Conservation (phyloP, 2,797 vertebrate genomes). For the Semaprochilodus insignis region DNA sequence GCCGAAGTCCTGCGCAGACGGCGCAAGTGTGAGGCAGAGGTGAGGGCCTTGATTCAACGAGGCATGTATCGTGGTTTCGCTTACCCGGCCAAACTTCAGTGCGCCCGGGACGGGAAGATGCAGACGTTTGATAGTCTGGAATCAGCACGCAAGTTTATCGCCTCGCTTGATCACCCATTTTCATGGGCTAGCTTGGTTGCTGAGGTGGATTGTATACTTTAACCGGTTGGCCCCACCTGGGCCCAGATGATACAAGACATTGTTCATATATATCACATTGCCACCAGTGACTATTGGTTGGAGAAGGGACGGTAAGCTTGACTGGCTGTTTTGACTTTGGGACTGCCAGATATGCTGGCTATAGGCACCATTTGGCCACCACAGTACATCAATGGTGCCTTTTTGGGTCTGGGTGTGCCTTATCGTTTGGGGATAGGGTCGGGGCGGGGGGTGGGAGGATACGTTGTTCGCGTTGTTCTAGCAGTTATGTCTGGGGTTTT, state of each 20-base stretch:
- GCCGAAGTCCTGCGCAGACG: not conserved
- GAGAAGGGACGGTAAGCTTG: too few species aligned
- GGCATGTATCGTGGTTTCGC: not conserved
- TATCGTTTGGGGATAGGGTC: slow-evolving; percentile 15
- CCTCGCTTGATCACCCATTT: not conserved
- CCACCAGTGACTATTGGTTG: too few species aligned
- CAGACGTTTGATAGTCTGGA: not conserved
- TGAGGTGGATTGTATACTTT: not conserved
- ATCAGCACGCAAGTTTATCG: not conserved
- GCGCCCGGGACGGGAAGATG: not conserved
- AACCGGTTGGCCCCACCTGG: too few species aligned
- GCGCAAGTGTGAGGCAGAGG: not conserved
- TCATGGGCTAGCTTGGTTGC: too few species aligned
- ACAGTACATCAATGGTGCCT: not conserved
- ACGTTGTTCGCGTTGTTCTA: not conserved
- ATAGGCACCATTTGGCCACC: not conserved
- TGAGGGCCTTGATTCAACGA: not conserved
- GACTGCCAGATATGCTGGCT: not conserved
- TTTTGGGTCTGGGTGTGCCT: not conserved
- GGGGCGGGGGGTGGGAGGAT: too few species aligned
- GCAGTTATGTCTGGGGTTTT: not conserved
- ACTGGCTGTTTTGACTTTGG: not conserved
- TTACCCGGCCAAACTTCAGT: not conserved
- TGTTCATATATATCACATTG: too few species aligned
- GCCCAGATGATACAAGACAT: too few species aligned